phyloP scores from a whole-genome alignment of 2,797 vertebrate genomes.

The Macropodus opercularis region DNA sequence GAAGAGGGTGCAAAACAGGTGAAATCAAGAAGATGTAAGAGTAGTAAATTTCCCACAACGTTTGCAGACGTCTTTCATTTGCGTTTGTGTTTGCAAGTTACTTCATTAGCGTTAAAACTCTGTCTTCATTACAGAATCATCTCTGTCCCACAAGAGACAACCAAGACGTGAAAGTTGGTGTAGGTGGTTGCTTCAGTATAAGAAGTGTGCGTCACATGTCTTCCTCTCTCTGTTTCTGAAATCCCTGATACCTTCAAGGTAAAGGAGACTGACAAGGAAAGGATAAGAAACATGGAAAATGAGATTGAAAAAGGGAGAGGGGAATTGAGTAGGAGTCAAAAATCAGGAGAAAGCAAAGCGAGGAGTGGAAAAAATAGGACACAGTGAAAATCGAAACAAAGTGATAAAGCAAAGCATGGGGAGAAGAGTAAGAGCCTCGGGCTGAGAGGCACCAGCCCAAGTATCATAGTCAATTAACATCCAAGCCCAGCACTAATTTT shows the following conservation, averaged over 20 bases:
- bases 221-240: constrained; percentile 51
- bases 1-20: constrained; percentile 62
- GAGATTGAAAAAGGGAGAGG: constrained; percentile 54
- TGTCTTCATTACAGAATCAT: constrained; percentile 35
- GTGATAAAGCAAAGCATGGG: constrained; percentile 63
- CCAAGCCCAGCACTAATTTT: constrained; percentile 78
- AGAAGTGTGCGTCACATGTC: constrained; percentile 41
- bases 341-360: constrained; percentile 53
- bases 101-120: constrained; percentile 20
- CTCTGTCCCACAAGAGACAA: constrained; percentile 24
- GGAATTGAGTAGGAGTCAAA: constrained; percentile 65
- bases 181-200: constrained; percentile 45
- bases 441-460: constrained; percentile 78
- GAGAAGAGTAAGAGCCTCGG: constrained; percentile 68
- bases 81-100: constrained; percentile 1
- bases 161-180: constrained; percentile 44
- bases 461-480: constrained; percentile 85
- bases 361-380: constrained; percentile 68
- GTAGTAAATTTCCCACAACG: constrained; percentile 31
- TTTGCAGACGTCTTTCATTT: constrained; percentile 1
- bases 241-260: constrained; percentile 62
- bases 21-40: constrained; percentile 45
- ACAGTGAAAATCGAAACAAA: constrained; percentile 62
- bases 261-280: constrained; percentile 56
- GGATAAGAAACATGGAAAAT: constrained; percentile 62